phyloP scores from a whole-genome alignment of 2,113 vertebrate species.

The Sisor rabdophorus region DNA sequence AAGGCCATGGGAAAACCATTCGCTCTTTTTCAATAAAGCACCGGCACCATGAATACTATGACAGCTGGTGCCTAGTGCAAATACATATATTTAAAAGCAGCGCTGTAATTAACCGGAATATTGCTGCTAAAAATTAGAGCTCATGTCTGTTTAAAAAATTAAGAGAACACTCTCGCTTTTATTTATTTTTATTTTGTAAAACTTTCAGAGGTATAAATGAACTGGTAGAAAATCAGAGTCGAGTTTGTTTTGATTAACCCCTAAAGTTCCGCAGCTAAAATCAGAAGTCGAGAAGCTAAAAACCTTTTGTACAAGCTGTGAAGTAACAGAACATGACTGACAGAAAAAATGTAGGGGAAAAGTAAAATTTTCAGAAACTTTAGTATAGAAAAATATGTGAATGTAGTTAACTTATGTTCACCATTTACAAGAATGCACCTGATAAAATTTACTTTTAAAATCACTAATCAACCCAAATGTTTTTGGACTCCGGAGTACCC shows the following conservation, averaged over 20 bases:
- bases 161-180: constrained; percentile 20
- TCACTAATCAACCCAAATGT: no score
- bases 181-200: constrained; percentile 38
- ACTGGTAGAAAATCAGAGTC: constrained; percentile 39
- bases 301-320: not conserved
- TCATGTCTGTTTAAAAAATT: constrained; percentile 35
- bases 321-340: constrained; percentile 22
- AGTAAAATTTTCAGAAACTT: not conserved
- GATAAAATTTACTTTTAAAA: no score
- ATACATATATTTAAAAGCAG: constrained; percentile 40
- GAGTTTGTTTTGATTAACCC: constrained; percentile 41
- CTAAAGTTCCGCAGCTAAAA: constrained; percentile 29
- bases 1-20: constrained; percentile 73
- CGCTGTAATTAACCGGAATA: constrained; percentile 11
- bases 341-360: constrained; percentile 4
- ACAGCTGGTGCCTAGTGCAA: constrained; percentile 53
- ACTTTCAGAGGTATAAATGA: constrained; percentile 51
- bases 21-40: constrained; percentile 49
- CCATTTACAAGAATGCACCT: not conserved
- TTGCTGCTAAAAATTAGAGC: constrained; percentile 33
- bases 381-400: not conserved
- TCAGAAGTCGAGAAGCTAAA: constrained; percentile 17
- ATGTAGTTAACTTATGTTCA: not conserved
- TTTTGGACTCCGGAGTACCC: no score
- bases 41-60: constrained; percentile 59